These are phyloP conservation scores for Sarcophilus harrisii DNA, from an alignment of 2,797 vertebrate species.

Conservation along the genomic window DNA sequence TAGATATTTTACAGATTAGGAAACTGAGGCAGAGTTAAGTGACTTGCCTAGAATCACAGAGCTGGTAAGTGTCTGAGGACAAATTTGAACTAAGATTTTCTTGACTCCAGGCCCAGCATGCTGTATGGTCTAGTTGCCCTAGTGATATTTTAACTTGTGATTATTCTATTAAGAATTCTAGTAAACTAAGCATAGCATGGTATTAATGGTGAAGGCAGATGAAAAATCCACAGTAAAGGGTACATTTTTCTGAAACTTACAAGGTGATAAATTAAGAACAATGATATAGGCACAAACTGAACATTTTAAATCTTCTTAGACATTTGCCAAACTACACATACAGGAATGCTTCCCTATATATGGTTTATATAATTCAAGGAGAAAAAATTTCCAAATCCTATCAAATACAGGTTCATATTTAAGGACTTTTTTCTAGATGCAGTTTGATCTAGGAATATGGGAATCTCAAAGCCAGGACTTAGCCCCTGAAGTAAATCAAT, in stretches of 20 bases:
- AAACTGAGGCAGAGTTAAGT: background rate
- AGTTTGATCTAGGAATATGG: background rate
- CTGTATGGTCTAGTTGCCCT: no score
- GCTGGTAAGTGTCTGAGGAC: background rate
- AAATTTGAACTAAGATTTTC: background rate
- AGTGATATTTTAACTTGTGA: background rate
- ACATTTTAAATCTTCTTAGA: constrained; percentile 16
- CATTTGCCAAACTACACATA: constrained; percentile 41
- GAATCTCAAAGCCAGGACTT: constrained; percentile 1
- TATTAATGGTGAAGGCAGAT: constrained; percentile 7
- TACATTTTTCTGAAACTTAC: constrained; percentile 43
- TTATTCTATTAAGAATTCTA: constrained; percentile 34
- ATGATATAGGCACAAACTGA: constrained; percentile 24
- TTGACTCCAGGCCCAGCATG: background rate
- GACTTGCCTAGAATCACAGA: background rate
- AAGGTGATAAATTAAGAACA: constrained; percentile 9
- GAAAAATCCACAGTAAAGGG: constrained; percentile 11
- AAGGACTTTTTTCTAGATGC: background rate
- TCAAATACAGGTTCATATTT: background rate
- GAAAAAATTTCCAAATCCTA: constrained; percentile 25
- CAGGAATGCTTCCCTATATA: background rate
- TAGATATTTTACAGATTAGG: background rate
- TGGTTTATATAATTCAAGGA: background rate
- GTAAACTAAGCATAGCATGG: background rate
- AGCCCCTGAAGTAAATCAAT: background rate